phyloP scores from a whole-genome alignment of 1,140 invertebrate genomes.

The Scaptodrosophila lebanonensis region DNA sequence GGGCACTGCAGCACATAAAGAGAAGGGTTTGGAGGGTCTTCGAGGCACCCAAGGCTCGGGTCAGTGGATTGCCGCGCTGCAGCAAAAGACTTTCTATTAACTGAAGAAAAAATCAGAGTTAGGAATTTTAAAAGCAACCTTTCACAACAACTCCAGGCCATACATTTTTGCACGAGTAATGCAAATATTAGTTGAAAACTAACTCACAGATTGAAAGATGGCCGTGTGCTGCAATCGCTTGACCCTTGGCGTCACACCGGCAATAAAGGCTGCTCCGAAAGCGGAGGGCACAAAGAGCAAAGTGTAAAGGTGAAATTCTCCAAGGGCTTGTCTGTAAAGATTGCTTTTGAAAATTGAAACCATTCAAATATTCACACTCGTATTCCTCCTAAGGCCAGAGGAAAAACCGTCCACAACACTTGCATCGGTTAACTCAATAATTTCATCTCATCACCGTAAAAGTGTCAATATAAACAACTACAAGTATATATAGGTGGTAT shows the following conservation, averaged over 20 bases:
- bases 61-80: constrained; percentile 19
- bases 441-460: too few species aligned
- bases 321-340: constrained; percentile 23
- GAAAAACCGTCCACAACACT: too few species aligned
- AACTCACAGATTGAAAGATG: constrained; percentile 51
- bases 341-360: not conserved
- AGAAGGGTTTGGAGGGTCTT: constrained; percentile 27
- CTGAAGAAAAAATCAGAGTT: constrained; percentile 21
- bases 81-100: constrained; percentile 43
- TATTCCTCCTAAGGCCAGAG: too few species aligned
- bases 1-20: constrained; percentile 43
- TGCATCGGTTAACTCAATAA: too few species aligned
- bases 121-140: too few species aligned
- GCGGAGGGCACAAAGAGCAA: constrained; percentile 29
- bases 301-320: constrained; percentile 27
- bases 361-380: too few species aligned
- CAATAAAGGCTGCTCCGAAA: constrained; percentile 26
- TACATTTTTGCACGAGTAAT: not conserved
- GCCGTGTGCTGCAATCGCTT: constrained; percentile 34
- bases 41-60: constrained; percentile 15
- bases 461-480: too few species aligned
- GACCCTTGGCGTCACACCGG: constrained; percentile 9
- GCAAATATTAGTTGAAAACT: not conserved
- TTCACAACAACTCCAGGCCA: too few species aligned
- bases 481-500: too few species aligned